phyloP scores from a whole-genome alignment of 2,888 invertebrate species.

The Stenodera caucasica region DNA sequence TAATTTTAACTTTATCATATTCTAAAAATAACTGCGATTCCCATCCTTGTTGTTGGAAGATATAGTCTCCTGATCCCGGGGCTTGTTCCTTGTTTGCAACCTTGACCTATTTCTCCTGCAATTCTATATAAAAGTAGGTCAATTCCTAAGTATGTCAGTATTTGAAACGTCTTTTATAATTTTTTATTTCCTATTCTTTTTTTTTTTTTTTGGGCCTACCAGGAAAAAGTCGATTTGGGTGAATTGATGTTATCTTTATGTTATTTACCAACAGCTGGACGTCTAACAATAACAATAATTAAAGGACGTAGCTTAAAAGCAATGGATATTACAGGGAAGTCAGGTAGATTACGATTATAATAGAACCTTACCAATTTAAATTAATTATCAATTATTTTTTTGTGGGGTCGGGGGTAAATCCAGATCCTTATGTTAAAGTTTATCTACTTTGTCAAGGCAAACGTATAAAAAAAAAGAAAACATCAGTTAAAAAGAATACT shows the following conservation, averaged over 20 bases:
- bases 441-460: conserved; percentile 85
- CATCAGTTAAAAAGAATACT: conserved; percentile 84
- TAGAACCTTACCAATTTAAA: not conserved
- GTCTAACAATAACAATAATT: conserved; percentile 86
- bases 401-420: conserved; percentile 1
- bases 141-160: not conserved
- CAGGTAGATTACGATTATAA: conserved; percentile 66
- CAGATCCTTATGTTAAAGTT: conserved; percentile 94
- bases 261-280: conserved; percentile 87
- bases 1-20: conserved; percentile 18
- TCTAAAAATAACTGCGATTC: conserved; percentile 21
- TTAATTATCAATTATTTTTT: not conserved
- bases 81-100: conserved; percentile 6
- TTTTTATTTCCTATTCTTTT: not conserved
- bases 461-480: conserved; percentile 91
- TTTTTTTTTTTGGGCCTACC: conserved; percentile 34
- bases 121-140: conserved; percentile 1
- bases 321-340: conserved; percentile 92
- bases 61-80: not conserved
- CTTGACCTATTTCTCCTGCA: conserved; percentile 15
- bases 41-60: not conserved
- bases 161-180: too few species aligned
- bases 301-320: conserved; percentile 90
- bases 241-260: conserved; percentile 91
- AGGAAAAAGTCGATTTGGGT: conserved; percentile 86